These are phyloP conservation scores for Argyrosomus japonicus DNA, from an alignment of 2,113 vertebrate species.

Conservation along the genomic window DNA sequence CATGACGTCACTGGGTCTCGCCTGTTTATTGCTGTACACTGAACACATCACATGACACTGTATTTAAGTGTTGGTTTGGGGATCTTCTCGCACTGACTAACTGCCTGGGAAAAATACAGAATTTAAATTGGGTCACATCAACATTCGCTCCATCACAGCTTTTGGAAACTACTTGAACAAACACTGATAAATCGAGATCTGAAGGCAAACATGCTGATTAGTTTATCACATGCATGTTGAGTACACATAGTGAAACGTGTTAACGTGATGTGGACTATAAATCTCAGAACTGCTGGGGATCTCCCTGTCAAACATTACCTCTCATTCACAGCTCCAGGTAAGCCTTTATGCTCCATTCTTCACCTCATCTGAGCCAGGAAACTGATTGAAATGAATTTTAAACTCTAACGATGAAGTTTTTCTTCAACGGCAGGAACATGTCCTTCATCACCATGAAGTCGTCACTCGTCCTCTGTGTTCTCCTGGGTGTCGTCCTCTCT, in stretches of 20 bases:
- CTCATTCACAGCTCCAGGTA: background rate
- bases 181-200: conserved; percentile 28
- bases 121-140: background rate
- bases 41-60: background rate
- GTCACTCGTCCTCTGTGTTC: background rate
- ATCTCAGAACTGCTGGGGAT: background rate
- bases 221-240: conserved; percentile 11
- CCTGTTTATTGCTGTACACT: background rate
- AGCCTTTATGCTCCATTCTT: background rate
- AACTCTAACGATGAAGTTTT: background rate
- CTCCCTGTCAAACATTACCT: background rate
- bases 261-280: conserved; percentile 10
- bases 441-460: conserved; percentile 27
- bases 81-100: background rate
- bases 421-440: background rate
- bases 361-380: background rate
- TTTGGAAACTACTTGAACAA: conserved; percentile 4
- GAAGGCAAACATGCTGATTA: conserved; percentile 1
- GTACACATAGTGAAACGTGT: conserved; percentile 5
- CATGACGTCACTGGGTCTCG: background rate
- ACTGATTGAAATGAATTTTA: background rate
- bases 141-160: too few species aligned
- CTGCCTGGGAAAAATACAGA: background rate
- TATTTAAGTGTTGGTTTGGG: background rate
- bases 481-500: conserved; percentile 8